Conservation (phyloP, 2,797 vertebrate genomes). For the Schizopygopsis malacanthus region DNA sequence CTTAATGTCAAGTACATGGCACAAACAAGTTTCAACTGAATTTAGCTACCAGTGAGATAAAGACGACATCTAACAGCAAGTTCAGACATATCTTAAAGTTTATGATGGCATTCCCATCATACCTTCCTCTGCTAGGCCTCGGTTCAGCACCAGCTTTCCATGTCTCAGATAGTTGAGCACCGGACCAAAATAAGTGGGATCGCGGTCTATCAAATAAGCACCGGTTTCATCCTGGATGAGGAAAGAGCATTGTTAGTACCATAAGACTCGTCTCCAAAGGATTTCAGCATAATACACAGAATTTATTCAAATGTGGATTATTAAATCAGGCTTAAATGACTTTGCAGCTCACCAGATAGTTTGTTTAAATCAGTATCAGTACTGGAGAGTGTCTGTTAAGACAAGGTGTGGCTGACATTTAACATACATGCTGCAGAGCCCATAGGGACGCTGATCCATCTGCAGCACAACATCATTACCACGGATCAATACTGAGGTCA, state of each 20-base stretch:
- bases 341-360: background rate
- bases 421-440: conserved; percentile 29
- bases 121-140: conserved; percentile 90
- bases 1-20: background rate
- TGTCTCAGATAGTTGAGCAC: conserved; percentile 90
- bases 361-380: background rate
- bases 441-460: conserved; percentile 36
- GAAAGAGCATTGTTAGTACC: conserved; percentile 3
- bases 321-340: background rate
- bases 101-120: conserved; percentile 44
- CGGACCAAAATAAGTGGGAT: conserved; percentile 88
- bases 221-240: conserved; percentile 86
- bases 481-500: conserved; percentile 39
- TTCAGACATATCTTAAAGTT: conserved; percentile 18
- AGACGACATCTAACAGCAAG: background rate
- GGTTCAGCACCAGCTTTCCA: conserved; percentile 89
- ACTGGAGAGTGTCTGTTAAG: background rate
- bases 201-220: conserved; percentile 90
- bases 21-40: conserved; percentile 8
- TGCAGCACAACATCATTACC: conserved; percentile 44
- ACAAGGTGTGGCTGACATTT: conserved; percentile 47
- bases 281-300: background rate
- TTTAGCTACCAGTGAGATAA: background rate
- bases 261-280: background rate
- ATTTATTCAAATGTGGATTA: background rate